Evolutionary conservation across 2,888 invertebrate genomes (phyloP), one percentile per base, ranked within the genome.

Genomic region (Trichopria drosophilae): DNA sequence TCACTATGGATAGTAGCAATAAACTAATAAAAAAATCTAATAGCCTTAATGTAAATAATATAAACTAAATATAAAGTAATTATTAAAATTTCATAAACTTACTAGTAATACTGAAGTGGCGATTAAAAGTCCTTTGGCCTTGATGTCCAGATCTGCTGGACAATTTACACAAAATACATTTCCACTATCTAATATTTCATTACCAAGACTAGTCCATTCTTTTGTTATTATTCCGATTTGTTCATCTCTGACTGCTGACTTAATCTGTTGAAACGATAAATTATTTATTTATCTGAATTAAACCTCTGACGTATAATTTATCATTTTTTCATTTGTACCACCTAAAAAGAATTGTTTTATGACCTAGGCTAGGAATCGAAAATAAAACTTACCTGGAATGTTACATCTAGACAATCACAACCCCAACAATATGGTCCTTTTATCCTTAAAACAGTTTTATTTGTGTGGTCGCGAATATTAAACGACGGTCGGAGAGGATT

Each of bases 121-220:
- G 18, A 90, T 73, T 68, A 90, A 79, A 7, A 87, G 85, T 0
- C 89, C 89, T 69, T 90, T 90, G 79, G 89, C 86, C 72, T 85
- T 83, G 32, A 88, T 88, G 71, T 93, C 93, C 67, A 95, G 78
- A 74, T 94, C 92, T 80, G 88, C 80, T 0, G 95, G 94, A 73
- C 95, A 95, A n/a, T 84, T 84, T 53, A 95, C 87, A 18, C 92
- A 93, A 75, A 94, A 95, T 75, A 86, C 86, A 74, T 94, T 93
- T 0, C 90, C 81, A 76, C 92, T 91, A 0, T 93, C 92, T 71
- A 93, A 92, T 51, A 83, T 76, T 78, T 93, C 93, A 51, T 89
- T 83, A 1, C 84, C 80, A 37, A 92, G 66, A 0, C 93, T 93
- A 0, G 88, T 84, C 93, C 93, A 94, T 69, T 91, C 87, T 72